Evolutionary conservation across 2,888 invertebrate species (phyloP).

Genomic region (Drosophila recens): DNA sequence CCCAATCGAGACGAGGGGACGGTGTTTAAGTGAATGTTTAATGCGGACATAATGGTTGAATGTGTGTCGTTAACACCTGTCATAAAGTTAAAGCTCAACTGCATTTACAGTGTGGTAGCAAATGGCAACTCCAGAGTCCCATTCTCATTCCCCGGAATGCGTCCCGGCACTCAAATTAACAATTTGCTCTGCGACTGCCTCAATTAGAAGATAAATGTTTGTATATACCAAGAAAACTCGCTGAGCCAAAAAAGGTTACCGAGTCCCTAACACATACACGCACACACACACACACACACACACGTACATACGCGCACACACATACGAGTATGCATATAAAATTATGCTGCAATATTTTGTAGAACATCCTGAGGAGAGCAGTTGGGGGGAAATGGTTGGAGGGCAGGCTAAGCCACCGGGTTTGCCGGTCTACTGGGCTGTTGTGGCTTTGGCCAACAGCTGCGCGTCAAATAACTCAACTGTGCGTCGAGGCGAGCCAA

Average conservation of each 20-base stretch:
- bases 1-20: conserved; percentile 40
- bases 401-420: neutral
- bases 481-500: conserved; percentile 64
- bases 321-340: conserved; percentile 45
- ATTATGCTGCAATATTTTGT: conserved; percentile 71
- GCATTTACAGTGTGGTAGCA: conserved; percentile 50
- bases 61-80: conserved; percentile 68
- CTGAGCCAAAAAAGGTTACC: conserved; percentile 65
- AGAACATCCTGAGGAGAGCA: conserved; percentile 13
- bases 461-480: conserved; percentile 80
- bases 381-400: neutral
- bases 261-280: conserved; percentile 46
- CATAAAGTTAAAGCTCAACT: conserved; percentile 70
- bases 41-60: conserved; percentile 61
- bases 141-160: conserved; percentile 27
- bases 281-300: conserved; percentile 7
- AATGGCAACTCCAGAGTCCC: conserved; percentile 16
- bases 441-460: conserved; percentile 73
- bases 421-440: conserved; percentile 21
- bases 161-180: conserved; percentile 61
- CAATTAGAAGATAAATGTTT: conserved; percentile 75
- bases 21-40: conserved; percentile 64
- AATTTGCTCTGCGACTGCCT: conserved; percentile 58
- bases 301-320: conserved; percentile 27
- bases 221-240: conserved; percentile 51